Percentiles rank a stretch among this genome's conserved stretches.
phyloP scores from a whole-genome alignment of 2,797 vertebrate species.

The Tenualosa ilisha region DNA sequence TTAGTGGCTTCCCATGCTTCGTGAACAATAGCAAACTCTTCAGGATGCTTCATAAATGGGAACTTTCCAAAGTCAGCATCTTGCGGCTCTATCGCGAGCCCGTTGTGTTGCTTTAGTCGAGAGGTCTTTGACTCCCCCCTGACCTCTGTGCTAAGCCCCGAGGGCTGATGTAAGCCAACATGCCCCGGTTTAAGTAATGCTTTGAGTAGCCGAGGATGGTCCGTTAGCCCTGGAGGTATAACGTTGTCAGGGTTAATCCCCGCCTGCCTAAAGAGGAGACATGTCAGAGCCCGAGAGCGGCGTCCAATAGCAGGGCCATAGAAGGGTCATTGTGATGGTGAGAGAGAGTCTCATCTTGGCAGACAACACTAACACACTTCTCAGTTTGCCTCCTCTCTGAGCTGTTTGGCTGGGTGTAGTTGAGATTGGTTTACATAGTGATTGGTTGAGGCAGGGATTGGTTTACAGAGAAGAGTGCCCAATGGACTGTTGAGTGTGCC shows the following conservation, averaged over 20 bases:
- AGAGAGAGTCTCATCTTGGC: background rate
- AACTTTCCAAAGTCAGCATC: conserved; percentile 21
- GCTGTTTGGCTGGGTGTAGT: background rate
- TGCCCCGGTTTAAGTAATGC: background rate
- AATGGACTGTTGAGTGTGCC: too few species aligned
- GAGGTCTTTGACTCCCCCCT: conserved; percentile 24
- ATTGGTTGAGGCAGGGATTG: too few species aligned
- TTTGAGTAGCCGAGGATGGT: conserved; percentile 8
- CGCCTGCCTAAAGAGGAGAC: conserved; percentile 28
- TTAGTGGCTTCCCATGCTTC: background rate
- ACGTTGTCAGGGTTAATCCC: conserved; percentile 27
- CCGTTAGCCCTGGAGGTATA: background rate
- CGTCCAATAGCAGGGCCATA: conserved; percentile 19
- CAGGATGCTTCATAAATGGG: background rate
- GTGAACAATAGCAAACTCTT: background rate
- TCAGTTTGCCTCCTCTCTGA: conserved; percentile 6
- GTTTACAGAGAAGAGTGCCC: too few species aligned
- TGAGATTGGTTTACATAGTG: background rate
- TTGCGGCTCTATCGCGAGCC: background rate
- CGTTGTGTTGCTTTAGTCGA: background rate
- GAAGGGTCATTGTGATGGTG: conserved; percentile 23
- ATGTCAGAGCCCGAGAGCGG: conserved; percentile 35
- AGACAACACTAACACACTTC: conserved; percentile 5
- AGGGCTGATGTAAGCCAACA: conserved; percentile 2
- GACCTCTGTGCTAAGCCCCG: background rate